phyloP scores from a whole-genome alignment of 2,888 invertebrate species.

The Plagodis pulveraria region DNA sequence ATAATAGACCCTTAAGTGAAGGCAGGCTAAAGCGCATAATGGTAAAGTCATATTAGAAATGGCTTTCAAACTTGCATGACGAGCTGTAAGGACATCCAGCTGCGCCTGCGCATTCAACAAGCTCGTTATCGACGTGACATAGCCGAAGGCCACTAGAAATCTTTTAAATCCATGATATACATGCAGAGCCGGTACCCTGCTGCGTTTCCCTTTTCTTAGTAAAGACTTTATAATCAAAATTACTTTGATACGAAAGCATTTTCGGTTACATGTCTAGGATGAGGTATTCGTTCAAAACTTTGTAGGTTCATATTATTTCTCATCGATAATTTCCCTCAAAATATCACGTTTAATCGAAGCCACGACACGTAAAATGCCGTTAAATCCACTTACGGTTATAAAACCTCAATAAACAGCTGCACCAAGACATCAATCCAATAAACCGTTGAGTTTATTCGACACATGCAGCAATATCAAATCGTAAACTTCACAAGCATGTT shows the following conservation, averaged over 20 bases:
- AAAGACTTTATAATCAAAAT: no score
- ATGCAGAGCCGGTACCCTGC: no score
- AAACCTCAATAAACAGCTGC: constrained; percentile 17
- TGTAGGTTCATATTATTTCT: no score
- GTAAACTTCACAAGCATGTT: constrained; percentile 33
- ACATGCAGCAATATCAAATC: constrained; percentile 26
- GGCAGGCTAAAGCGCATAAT: no score
- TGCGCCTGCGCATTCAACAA: not conserved
- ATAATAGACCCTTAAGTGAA: no score
- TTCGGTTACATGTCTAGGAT: no score
- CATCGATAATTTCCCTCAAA: not conserved
- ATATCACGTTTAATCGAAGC: not conserved
- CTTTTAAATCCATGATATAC: no score
- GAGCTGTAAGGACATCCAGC: not conserved
- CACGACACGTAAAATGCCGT: constrained; percentile 3
- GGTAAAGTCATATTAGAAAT: no score
- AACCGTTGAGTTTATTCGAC: constrained; percentile 29
- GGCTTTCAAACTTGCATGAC: no score
- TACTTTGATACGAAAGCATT: no score
- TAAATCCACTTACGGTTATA: constrained; percentile 10
- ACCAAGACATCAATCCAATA: constrained; percentile 21
- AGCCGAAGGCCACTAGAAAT: not conserved
- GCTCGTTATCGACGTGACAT: not conserved
- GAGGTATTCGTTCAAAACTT: no score
- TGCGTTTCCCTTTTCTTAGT: no score